These are phyloP conservation scores for Tipula confusa DNA, from an alignment of 2,888 invertebrate species.

Conservation along the genomic window DNA sequence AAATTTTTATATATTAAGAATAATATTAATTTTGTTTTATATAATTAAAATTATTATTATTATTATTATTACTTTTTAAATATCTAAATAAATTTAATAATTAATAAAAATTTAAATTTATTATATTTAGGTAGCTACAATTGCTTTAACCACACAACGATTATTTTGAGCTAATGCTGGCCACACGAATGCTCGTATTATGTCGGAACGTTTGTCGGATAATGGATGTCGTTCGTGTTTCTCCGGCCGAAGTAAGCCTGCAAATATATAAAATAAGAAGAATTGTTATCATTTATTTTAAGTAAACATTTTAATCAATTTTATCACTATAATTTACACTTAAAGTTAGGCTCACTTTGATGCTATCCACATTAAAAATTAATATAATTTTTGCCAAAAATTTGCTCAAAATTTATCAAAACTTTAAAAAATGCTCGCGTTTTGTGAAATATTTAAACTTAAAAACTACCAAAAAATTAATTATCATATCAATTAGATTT, in stretches of 20 bases:
- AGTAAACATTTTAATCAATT: too few species aligned
- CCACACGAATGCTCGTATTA: constrained; percentile 80
- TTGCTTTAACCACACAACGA: constrained; percentile 76
- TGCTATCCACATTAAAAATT: too few species aligned
- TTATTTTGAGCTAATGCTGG: constrained; percentile 75
- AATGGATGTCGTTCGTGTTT: constrained; percentile 75
- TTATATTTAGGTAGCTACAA: constrained; percentile 67
- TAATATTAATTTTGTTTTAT: background rate
- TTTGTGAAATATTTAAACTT: too few species aligned
- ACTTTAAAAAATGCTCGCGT: too few species aligned
- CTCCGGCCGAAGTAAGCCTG: constrained; percentile 65
- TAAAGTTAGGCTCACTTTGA: too few species aligned
- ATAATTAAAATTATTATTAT: background rate
- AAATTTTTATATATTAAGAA: background rate
- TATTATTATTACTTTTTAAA: constrained; percentile 36
- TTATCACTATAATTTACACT: too few species aligned
- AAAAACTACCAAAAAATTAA: too few species aligned
- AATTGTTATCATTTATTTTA: too few species aligned
- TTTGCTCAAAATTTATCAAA: too few species aligned
- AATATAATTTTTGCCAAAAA: too few species aligned
- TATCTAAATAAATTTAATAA: background rate
- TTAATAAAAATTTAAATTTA: constrained; percentile 4
- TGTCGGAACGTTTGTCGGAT: constrained; percentile 68
- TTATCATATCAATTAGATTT: too few species aligned
- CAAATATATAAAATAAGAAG: too few species aligned